Evolutionary conservation across 2,797 vertebrate species (phyloP), one percentile per base, ranked within the genome.

Genomic region (Coccyzus lansbergi): DNA sequence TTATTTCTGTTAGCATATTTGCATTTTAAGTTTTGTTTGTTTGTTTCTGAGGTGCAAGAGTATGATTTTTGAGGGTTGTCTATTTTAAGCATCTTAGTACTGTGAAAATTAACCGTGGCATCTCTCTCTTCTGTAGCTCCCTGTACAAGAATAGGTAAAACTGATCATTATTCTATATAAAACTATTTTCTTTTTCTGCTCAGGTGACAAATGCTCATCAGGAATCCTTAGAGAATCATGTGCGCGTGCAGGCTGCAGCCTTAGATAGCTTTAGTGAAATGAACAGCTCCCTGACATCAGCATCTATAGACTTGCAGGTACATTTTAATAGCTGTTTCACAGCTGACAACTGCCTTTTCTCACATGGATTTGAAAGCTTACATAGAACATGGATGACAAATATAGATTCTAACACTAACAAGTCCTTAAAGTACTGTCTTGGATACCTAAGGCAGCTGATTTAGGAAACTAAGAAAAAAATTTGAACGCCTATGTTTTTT

Each of bases 281-380:
- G 98, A 99, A 99, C 97, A 98, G 97, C 80, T 98, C 99, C 13
- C 97, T 99, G 83, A 98, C 99, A 46, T 97, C 98, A 15, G 96
- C 98, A 91, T 99, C 99, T 96, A 97, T 99, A 55, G 97, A 97
- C 96, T 96, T 99, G 94, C 99, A 99, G 99, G 99, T 98, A 98
- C 63, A 78, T 94, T 84, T 63, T 88, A 86, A 87, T 16, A 95
- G 87, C 64, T 85, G 75, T 77, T 91, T 80, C 51, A 77, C 94
- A 93, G 93, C 90, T 77, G 58, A 70, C 67, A 87, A 80, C 60
- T 76, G 74, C 72, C 49, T 82, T 91, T 91, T 63, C 76, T 95
- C 63, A 60, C 49, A 14, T 84, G 65, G 63, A 86, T 81, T 94
- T 91, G 56, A 92, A 86, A 93, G 60, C 53, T 16, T 38, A 42